Evolutionary conservation across 2,888 invertebrate genomes (phyloP).

Genomic region (Euzetes globulus): DNA sequence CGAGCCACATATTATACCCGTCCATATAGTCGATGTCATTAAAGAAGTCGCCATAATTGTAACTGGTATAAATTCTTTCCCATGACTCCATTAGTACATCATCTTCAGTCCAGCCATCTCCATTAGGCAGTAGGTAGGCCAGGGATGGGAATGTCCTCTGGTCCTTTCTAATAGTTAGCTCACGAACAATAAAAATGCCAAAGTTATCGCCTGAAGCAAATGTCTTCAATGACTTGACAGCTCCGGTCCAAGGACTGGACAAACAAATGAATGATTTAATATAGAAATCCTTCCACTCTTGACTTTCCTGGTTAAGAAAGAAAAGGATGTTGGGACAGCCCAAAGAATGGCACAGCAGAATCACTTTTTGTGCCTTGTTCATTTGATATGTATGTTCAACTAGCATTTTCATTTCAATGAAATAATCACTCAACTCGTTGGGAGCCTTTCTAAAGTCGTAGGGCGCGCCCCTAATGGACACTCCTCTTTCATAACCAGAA

Average conservation of each 20-base stretch:
- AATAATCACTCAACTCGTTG: slow-evolving; percentile 75
- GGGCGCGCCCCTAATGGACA: slow-evolving; percentile 81
- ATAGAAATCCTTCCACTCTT: slow-evolving; percentile 84
- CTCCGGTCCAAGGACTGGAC: slow-evolving; percentile 92
- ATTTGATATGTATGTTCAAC: slow-evolving; percentile 72
- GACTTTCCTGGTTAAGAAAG: slow-evolving; percentile 70
- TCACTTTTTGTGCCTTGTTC: slow-evolving; percentile 68
- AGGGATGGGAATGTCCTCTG: slow-evolving; percentile 91
- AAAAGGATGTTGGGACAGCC: slow-evolving; percentile 83
- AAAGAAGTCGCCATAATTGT: slow-evolving; percentile 58
- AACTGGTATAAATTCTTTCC: slow-evolving; percentile 68
- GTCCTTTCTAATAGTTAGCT: slow-evolving; percentile 69
- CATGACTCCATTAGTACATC: slow-evolving; percentile 72
- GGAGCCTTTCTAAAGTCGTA: slow-evolving; percentile 94
- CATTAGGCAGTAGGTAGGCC: slow-evolving; percentile 89
- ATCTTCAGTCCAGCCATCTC: slow-evolving; percentile 70
- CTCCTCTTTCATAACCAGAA: slow-evolving; percentile 67
- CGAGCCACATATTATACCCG: slow-evolving; percentile 84
- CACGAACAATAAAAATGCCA: slow-evolving; percentile 74
- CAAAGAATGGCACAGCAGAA: slow-evolving; percentile 90
- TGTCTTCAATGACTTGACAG: slow-evolving; percentile 87
- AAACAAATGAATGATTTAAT: slow-evolving; percentile 71
- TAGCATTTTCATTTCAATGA: slow-evolving; percentile 64
- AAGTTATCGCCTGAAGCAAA: slow-evolving; percentile 92
- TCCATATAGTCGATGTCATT: slow-evolving; percentile 69